Percentiles rank a stretch among this genome's conserved stretches.
Conservation (phyloP, 2,888 invertebrate species). For the Atherix ibis region DNA sequence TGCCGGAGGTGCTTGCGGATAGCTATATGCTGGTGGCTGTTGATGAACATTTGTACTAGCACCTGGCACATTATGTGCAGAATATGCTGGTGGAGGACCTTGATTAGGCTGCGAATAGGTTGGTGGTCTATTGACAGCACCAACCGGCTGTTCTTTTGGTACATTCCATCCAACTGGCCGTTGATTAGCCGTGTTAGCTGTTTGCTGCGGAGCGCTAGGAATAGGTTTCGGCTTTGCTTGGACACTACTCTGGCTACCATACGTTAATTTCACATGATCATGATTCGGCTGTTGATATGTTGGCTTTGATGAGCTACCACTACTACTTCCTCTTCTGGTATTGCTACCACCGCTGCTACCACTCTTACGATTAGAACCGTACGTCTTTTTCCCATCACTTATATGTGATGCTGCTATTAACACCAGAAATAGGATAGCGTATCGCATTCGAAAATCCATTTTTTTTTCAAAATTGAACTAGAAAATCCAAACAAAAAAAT, state of each 20-base stretch:
- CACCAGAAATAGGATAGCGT: constrained; percentile 3
- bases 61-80: constrained; percentile 22
- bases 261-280: constrained; percentile 27
- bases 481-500: too few relatives aligned
- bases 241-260: constrained; percentile 26
- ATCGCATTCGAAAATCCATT: neutral
- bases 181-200: constrained; percentile 10
- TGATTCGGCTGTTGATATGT: constrained; percentile 20
- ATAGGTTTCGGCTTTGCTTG: constrained; percentile 1
- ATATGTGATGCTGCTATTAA: constrained; percentile 3
- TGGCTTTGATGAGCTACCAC: constrained; percentile 25
- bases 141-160: constrained; percentile 14
- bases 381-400: constrained; percentile 1
- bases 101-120: too few relatives aligned
- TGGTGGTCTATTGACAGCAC: constrained; percentile 11
- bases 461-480: too few relatives aligned
- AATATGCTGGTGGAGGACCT: constrained; percentile 30
- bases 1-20: neutral
- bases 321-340: constrained; percentile 15
- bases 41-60: constrained; percentile 25
- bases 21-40: constrained; percentile 23
- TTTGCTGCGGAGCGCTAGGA: constrained; percentile 13
- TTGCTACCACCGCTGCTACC: constrained; percentile 21
- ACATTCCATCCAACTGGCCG: constrained; percentile 28
- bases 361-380: constrained; percentile 12